Evolutionary conservation across 2,888 invertebrate genomes (phyloP).

Genomic region (Cephus nigrinus): DNA sequence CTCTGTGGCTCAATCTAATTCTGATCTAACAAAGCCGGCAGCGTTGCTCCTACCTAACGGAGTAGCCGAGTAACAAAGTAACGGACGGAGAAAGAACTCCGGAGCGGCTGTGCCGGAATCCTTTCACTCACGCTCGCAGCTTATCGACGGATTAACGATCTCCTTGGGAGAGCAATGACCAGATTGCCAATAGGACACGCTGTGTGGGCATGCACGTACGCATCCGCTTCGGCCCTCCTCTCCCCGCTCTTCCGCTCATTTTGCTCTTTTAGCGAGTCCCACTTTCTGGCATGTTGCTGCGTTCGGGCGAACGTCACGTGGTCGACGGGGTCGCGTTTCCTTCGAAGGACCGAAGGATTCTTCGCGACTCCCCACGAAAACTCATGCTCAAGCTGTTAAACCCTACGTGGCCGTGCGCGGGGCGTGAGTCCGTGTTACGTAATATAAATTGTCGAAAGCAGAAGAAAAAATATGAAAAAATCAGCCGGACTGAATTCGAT

Average conservation of each 20-base stretch:
- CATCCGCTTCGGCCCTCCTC: slow-evolving; percentile 12
- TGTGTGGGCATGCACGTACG: not conserved
- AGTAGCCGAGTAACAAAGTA: too few species aligned
- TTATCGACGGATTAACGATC: slow-evolving; percentile 24
- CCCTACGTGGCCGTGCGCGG: too few species aligned
- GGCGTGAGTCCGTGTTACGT: too few species aligned
- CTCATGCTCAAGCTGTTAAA: too few species aligned
- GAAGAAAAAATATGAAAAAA: not conserved
- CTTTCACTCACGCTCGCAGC: slow-evolving; percentile 32
- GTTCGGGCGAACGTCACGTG: too few species aligned
- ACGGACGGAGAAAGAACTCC: too few species aligned
- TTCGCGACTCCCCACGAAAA: too few species aligned
- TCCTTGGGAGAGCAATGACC: slow-evolving; percentile 34
- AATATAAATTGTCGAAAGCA: too few species aligned
- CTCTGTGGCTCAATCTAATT: slow-evolving; percentile 22
- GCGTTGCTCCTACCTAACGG: too few species aligned
- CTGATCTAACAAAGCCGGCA: slow-evolving; percentile 18
- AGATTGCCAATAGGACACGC: not conserved
- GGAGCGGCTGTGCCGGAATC: slow-evolving; percentile 18
- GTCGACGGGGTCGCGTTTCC: too few species aligned
- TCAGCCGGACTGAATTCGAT: not conserved
- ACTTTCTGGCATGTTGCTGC: not conserved
- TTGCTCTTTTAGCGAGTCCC: not conserved
- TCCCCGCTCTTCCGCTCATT: not conserved
- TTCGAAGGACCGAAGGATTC: too few species aligned